These are phyloP conservation scores for Tyto alba DNA, from an alignment of 2,113 vertebrate species.

Conservation along the genomic window DNA sequence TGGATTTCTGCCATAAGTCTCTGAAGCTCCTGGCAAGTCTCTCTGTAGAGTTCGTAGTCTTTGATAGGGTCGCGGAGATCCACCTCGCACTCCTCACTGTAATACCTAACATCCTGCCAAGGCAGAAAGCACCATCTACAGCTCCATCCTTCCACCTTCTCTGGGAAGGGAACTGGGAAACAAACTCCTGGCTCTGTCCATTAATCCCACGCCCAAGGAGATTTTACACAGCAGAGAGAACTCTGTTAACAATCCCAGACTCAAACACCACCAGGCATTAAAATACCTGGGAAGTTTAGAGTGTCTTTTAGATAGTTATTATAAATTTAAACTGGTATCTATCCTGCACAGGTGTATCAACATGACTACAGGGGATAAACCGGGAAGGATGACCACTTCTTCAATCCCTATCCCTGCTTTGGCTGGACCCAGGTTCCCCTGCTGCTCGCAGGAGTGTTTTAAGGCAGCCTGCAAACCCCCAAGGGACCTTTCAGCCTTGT, in stretches of 20 bases:
- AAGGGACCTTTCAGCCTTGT: neutral
- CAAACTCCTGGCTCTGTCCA: neutral
- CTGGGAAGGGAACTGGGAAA: neutral
- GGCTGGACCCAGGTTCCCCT: neutral
- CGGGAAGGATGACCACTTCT: neutral
- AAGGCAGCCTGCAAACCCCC: neutral
- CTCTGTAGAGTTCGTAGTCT: conserved; percentile 88
- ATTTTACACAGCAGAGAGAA: fast-evolving
- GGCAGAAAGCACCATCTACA: neutral
- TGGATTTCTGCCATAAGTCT: conserved; percentile 94
- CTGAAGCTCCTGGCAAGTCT: conserved; percentile 88
- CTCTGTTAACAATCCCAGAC: fast-evolving
- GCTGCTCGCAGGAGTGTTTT: neutral
- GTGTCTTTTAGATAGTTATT: fast-evolving
- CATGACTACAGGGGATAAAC: neutral
- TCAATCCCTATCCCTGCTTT: fast-evolving
- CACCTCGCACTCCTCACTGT: conserved; percentile 91
- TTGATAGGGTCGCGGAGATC: conserved; percentile 85
- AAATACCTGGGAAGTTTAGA: neutral
- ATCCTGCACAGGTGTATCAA: fast-evolving
- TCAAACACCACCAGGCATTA: neutral
- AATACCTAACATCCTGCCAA: conserved; percentile 82
- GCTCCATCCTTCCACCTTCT: neutral
- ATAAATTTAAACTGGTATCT: fast-evolving
- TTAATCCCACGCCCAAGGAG: fast-evolving